Evolutionary conservation across 1,140 invertebrate genomes (phyloP).

Genomic region (Forficula auricularia): DNA sequence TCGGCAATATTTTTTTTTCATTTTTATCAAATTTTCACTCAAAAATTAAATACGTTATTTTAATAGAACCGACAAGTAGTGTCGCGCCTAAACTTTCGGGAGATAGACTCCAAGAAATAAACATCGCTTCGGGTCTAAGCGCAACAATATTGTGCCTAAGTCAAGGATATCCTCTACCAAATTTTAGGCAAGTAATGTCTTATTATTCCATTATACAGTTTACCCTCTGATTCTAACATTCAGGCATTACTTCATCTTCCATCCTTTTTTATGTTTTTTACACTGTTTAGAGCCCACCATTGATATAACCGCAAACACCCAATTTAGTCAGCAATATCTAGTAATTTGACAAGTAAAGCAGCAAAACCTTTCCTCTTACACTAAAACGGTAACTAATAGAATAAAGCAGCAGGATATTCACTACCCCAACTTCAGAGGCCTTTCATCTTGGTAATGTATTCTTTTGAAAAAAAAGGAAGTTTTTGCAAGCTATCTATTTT

Average conservation of each 20-base stretch:
- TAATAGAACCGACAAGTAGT: constrained; percentile 32
- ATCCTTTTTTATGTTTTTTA: constrained; percentile 3
- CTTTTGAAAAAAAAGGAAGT: too few relatives aligned
- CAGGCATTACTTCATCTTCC: neutral
- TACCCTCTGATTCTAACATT: too few relatives aligned
- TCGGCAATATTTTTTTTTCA: neutral
- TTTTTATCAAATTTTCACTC: neutral
- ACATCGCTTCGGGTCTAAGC: constrained; percentile 26
- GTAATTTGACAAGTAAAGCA: too few relatives aligned
- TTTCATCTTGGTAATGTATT: too few relatives aligned
- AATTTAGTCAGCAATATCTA: neutral
- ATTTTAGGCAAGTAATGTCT: constrained; percentile 39
- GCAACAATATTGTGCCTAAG: constrained; percentile 43
- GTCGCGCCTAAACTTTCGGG: constrained; percentile 37
- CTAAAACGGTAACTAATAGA: neutral
- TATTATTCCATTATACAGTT: neutral
- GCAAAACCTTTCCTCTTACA: neutral
- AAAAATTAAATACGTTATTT: constrained; percentile 3
- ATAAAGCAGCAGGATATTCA: neutral
- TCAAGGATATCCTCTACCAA: constrained; percentile 37
- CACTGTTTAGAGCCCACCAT: constrained; percentile 39
- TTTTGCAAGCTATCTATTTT: constrained; percentile 12
- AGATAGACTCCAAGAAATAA: constrained; percentile 31
- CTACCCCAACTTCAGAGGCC: too few relatives aligned
- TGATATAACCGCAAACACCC: constrained; percentile 43